Evolutionary conservation across 2,797 vertebrate genomes (phyloP).

Genomic region (Lithobates sylvaticus): DNA sequence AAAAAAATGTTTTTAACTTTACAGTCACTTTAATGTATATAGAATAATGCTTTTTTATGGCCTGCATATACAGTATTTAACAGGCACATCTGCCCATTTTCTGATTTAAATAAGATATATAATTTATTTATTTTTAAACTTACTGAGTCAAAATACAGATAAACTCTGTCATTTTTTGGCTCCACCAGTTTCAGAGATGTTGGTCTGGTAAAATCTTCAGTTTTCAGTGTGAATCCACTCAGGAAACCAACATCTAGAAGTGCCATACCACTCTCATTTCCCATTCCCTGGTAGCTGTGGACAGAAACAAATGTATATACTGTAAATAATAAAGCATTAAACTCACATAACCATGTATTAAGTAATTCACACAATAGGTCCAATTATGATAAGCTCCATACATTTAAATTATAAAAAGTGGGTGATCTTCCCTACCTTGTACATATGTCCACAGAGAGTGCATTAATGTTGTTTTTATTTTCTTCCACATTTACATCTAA

Average conservation of each 20-base stretch:
- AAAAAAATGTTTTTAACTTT: too few species aligned
- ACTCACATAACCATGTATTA: not conserved
- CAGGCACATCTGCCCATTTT: too few species aligned
- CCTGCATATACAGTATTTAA: too few species aligned
- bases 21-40: too few species aligned
- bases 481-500: conserved; percentile 62
- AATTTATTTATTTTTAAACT: conserved; percentile 1
- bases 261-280: conserved; percentile 49
- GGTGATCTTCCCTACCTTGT: conserved; percentile 66
- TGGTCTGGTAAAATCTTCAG: not conserved
- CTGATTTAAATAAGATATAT: too few species aligned
- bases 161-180: conserved; percentile 43
- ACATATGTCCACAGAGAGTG: conserved; percentile 71
- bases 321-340: not conserved
- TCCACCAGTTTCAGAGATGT: conserved; percentile 52
- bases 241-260: conserved; percentile 57
- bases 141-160: conserved; percentile 58
- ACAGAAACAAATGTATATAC: not conserved
- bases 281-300: conserved; percentile 30
- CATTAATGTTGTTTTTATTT: conserved; percentile 59
- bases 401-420: not conserved
- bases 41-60: too few species aligned
- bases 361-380: too few species aligned
- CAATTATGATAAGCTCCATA: not conserved
- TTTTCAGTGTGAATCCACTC: conserved; percentile 51